Evolutionary conservation across 2,113 vertebrate species (phyloP).

Genomic region (Nettapus auritus): DNA sequence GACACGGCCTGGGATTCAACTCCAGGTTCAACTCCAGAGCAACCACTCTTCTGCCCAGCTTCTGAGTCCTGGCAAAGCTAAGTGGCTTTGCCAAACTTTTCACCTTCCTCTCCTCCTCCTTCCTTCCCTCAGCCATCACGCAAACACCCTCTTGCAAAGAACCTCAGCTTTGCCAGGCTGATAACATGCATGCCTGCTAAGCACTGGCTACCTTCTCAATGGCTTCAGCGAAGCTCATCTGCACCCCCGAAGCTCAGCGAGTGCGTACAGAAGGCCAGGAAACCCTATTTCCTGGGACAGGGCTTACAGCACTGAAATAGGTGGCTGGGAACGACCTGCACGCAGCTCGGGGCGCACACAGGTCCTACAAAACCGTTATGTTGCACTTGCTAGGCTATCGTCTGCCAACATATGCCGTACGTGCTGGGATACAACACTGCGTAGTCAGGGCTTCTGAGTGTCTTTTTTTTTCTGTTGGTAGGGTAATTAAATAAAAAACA

Average conservation of each 20-base stretch:
- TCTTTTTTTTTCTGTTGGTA: neutral
- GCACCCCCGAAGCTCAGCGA: rapidly evolving
- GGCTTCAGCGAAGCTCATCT: neutral
- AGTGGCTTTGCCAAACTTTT: neutral
- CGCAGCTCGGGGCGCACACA: neutral
- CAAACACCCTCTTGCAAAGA: neutral
- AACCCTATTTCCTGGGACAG: neutral
- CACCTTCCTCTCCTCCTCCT: neutral
- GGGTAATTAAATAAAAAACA: neutral
- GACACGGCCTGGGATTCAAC: neutral
- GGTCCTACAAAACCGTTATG: neutral
- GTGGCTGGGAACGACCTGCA: neutral
- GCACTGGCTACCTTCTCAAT: neutral
- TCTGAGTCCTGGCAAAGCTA: neutral
- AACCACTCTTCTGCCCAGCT: neutral
- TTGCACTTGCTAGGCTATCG: rapidly evolving
- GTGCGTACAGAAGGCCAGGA: neutral
- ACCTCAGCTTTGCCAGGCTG: neutral
- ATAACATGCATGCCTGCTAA: rapidly evolving
- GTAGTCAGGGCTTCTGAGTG: neutral
- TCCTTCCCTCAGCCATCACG: neutral
- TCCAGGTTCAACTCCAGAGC: no score
- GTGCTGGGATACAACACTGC: neutral
- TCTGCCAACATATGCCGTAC: neutral
- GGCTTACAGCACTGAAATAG: neutral